These are phyloP conservation scores for Eidolon helvum DNA, from an alignment of 2,113 vertebrate species.

Conservation along the genomic window DNA sequence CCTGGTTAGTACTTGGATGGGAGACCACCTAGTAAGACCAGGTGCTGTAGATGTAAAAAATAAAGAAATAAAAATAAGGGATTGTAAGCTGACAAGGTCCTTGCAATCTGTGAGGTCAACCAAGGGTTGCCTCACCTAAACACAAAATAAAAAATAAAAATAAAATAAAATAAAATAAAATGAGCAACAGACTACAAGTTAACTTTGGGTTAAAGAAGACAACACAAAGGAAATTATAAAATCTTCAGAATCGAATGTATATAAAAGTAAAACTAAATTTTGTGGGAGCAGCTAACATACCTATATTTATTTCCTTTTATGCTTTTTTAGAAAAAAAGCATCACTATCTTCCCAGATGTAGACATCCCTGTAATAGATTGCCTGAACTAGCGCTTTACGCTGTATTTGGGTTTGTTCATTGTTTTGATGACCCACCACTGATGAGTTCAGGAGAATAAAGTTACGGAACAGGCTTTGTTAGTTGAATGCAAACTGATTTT, in stretches of 20 bases:
- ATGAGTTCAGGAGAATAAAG: neutral
- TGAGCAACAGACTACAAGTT: neutral
- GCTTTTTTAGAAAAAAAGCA: neutral
- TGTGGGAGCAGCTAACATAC: neutral
- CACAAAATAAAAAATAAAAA: too few relatives aligned
- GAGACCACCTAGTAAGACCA: too few relatives aligned
- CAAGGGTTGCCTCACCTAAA: too few relatives aligned
- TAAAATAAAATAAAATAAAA: neutral
- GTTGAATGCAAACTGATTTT: neutral
- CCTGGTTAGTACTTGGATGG: too few relatives aligned
- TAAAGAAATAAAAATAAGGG: too few relatives aligned
- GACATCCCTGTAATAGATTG: neutral
- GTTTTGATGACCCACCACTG: neutral
- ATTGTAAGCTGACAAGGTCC: too few relatives aligned
- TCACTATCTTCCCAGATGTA: neutral
- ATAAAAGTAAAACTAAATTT: neutral
- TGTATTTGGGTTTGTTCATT: neutral
- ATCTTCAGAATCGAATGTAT: neutral
- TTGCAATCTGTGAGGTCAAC: too few relatives aligned
- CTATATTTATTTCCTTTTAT: neutral
- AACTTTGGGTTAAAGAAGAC: neutral
- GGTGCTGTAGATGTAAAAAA: too few relatives aligned
- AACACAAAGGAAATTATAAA: neutral
- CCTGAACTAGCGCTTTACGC: neutral
- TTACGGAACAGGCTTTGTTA: neutral